Percentiles rank a stretch among this genome's conserved stretches.
phyloP scores from a whole-genome alignment of 2,888 invertebrate species.

The Erebia epiphron region DNA sequence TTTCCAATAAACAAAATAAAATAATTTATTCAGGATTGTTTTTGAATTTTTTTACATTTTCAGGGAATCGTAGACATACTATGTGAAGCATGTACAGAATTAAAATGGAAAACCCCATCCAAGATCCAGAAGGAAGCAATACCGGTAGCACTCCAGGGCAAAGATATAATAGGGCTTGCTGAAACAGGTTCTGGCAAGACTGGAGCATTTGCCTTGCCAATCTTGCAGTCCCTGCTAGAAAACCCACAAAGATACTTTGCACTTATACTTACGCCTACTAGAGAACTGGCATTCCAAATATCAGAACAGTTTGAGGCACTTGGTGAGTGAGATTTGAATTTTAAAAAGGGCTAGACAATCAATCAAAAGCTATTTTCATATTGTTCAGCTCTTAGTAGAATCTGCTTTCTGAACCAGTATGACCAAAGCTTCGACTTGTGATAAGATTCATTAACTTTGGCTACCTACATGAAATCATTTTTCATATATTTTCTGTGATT shows the following conservation, averaged over 20 bases:
- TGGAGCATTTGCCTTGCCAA: slow-evolving; percentile 98
- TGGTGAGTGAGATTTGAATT: slow-evolving; percentile 81
- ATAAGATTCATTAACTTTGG: too few relatives aligned
- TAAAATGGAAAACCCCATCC: slow-evolving; percentile 97
- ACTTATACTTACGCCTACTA: slow-evolving; percentile 96
- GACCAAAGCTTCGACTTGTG: too few relatives aligned
- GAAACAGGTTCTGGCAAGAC: slow-evolving; percentile 98
- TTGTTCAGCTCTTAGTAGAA: too few relatives aligned
- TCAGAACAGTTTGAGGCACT: slow-evolving; percentile 99
- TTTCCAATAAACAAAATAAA: too few relatives aligned
- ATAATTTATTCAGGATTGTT: too few relatives aligned
- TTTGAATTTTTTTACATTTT: slow-evolving; percentile 21
- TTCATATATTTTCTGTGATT: too few relatives aligned
- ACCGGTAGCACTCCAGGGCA: slow-evolving; percentile 94
- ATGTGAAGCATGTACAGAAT: slow-evolving; percentile 94
- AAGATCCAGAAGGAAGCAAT: slow-evolving; percentile 98
- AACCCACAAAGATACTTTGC: slow-evolving; percentile 97
- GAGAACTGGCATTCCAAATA: slow-evolving; percentile 99
- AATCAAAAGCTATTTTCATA: not conserved
- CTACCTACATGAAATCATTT: too few relatives aligned
- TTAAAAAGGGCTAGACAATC: not conserved
- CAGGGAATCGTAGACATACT: slow-evolving; percentile 95
- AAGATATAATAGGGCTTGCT: slow-evolving; percentile 84
- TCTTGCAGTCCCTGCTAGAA: slow-evolving; percentile 94
- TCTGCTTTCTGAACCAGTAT: too few relatives aligned